Base-by-base conservation (phyloP, 2,113 vertebrate species). In the Syngnathus typhle region DNA sequence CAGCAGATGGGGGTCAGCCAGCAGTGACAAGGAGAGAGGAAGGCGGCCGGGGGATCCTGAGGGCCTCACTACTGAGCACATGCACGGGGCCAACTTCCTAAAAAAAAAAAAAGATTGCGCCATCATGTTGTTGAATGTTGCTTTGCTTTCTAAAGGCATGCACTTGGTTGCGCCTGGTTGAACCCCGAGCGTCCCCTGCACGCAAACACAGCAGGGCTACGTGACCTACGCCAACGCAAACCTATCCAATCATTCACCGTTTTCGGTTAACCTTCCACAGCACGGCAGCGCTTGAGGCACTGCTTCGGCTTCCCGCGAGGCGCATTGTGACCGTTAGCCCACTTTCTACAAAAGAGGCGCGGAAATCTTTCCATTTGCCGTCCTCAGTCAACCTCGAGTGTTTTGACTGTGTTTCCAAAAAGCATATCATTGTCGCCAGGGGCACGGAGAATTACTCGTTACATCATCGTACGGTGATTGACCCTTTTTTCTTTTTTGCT, bases 1-100 rank as follows among this genome's bases (percentile, higher is more conserved):
- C 95, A 96, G 88, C 95, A 96, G 85, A 99, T 99, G 96, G 95
- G 96, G 81, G 94, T 99, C 92, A 99, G 96, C 88, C 96, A 98
- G 91, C 95, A 99, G 91, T 96, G 97, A 94, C 87, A 64, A 65
- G 56, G 5, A 11, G 7, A 21, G 2, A 8, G 19, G 19, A n/a
- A 70, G 65, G 72, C 65, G 68, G 52, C 69, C 73, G 67, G 67
- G 27, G 43, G 70, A 73, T 72, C 54, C 16, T 39, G 78, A 71
- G 69, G 60, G 78, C 75, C 69, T 36, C 70, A 77, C 60, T 67
- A 71, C 67, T 61, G 60, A 71, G 18, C 58, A 69, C 64, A 75
- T 32, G 70, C 49, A 56, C 32, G 51, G 21, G 79, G 73, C 73
- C 70, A 75, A 79, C 74, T 75, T 69, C 73, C 70, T 82, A 74